These are phyloP conservation scores for Tyrannus savana DNA, from an alignment of 2,113 vertebrate genomes.

Conservation along the genomic window DNA sequence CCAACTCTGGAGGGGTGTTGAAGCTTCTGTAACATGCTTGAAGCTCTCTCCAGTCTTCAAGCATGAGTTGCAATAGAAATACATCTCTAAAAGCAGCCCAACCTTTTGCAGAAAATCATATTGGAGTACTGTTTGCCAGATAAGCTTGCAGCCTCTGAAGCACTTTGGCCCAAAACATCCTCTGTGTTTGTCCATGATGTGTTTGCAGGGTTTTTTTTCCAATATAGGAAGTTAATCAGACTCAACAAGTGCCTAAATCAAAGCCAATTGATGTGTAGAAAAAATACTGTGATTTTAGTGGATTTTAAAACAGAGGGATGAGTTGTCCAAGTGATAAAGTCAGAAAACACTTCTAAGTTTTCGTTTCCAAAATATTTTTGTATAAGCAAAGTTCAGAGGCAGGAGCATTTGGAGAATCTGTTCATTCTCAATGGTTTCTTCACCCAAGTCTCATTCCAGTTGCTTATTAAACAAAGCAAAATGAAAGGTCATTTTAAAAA, in stretches of 20 bases:
- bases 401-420: slow-evolving; percentile 27
- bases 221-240: not conserved
- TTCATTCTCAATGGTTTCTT: slow-evolving; percentile 57
- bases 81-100: not conserved
- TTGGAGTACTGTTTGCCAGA: not conserved
- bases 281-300: not conserved
- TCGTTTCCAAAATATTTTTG: slow-evolving; percentile 47
- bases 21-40: not conserved
- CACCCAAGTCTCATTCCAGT: slow-evolving; percentile 36
- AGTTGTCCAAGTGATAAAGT: not conserved
- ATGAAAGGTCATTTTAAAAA: slow-evolving; percentile 24
- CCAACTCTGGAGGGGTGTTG: not conserved
- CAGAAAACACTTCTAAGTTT: slow-evolving; percentile 55
- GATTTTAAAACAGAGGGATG: not conserved
- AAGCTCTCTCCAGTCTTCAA: not conserved
- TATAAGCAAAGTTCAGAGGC: slow-evolving; percentile 35
- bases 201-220: not conserved
- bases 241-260: not conserved
- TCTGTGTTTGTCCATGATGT: accelerated
- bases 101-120: not conserved
- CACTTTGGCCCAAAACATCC: not conserved
- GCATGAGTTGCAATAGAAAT: not conserved
- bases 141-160: not conserved
- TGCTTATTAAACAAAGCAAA: slow-evolving; percentile 54
- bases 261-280: not conserved